Conservation (phyloP, 2,888 invertebrate genomes). For the Aleiodes alternator region DNA sequence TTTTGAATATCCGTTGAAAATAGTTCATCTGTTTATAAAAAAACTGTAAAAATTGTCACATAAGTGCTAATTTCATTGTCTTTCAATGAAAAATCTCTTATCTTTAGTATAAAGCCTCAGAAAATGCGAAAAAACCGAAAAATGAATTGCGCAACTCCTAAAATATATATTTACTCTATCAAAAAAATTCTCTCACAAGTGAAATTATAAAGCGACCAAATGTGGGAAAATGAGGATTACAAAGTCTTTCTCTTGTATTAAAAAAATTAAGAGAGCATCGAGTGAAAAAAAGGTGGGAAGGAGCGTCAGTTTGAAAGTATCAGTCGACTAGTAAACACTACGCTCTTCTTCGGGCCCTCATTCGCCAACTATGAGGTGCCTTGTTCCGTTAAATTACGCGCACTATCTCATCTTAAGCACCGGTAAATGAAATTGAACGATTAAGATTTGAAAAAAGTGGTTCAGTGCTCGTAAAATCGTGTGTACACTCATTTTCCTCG, state of each 20-base stretch:
- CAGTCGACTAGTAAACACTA: constrained; percentile 59
- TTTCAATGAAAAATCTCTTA: no score
- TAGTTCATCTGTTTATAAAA: no score
- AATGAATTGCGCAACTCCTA: no score
- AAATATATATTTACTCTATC: neutral
- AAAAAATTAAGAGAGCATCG: constrained; percentile 5
- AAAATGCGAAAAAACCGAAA: no score
- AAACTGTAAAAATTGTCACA: no score
- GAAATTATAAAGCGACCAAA: constrained; percentile 11
- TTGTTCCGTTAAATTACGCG: constrained; percentile 58
- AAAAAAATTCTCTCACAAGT: constrained; percentile 20
- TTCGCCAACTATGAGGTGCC: constrained; percentile 58
- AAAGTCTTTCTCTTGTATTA: constrained; percentile 11
- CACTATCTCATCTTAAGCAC: constrained; percentile 55
- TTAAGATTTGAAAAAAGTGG: neutral
- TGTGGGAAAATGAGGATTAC: constrained; percentile 30
- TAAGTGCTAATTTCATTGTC: no score
- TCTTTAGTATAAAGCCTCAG: no score
- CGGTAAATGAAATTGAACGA: constrained; percentile 57
- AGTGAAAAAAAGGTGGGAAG: constrained; percentile 59
- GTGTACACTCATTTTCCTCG: no score
- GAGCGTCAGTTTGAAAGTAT: constrained; percentile 72
- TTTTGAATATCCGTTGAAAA: no score
- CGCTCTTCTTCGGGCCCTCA: constrained; percentile 48
- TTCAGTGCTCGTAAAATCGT: no score